These are phyloP conservation scores for Caranx ignobilis DNA, from an alignment of 2,113 vertebrate species.

Conservation along the genomic window DNA sequence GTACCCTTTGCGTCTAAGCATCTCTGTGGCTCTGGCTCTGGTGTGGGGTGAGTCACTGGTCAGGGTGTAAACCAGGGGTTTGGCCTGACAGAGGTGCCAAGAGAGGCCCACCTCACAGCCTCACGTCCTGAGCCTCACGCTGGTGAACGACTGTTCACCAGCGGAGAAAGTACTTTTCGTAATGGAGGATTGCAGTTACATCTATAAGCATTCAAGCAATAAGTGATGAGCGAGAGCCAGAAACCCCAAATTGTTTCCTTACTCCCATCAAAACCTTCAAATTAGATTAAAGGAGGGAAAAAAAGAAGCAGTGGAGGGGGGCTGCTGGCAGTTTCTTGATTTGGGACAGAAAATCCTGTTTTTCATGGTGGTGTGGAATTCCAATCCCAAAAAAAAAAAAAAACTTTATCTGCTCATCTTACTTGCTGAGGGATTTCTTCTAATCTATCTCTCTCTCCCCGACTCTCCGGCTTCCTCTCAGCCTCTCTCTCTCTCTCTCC, in stretches of 20 bases:
- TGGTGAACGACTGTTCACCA: conserved; percentile 29
- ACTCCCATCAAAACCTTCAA: conserved; percentile 74
- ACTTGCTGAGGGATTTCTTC: conserved; percentile 49
- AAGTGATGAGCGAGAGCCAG: conserved; percentile 41
- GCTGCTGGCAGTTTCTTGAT: conserved; percentile 56
- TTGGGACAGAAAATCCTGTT: conserved; percentile 78
- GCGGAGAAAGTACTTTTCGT: conserved; percentile 53
- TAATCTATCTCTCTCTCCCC: conserved; percentile 35
- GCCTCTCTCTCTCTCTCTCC: conserved; percentile 18
- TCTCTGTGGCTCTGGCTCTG: conserved; percentile 54
- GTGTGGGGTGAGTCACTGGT: conserved; percentile 44
- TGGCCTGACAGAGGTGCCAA: conserved; percentile 9
- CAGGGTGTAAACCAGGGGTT: conserved; percentile 34
- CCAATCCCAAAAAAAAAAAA: conserved; percentile 62
- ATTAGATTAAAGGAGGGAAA: conserved; percentile 66
- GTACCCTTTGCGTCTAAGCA: conserved; percentile 21
- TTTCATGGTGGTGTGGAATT: conserved; percentile 75
- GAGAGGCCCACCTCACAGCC: conserved; percentile 34
- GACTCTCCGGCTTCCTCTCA: conserved; percentile 19
- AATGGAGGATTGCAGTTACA: conserved; percentile 34
- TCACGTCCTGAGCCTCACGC: too few relatives aligned
- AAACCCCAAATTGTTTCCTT: conserved; percentile 71
- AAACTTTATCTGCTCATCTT: conserved; percentile 70
- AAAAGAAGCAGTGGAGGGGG: conserved; percentile 20
- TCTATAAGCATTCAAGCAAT: conserved; percentile 28